Conservation (phyloP, 2,113 vertebrate species). For the Uria lomvia region DNA sequence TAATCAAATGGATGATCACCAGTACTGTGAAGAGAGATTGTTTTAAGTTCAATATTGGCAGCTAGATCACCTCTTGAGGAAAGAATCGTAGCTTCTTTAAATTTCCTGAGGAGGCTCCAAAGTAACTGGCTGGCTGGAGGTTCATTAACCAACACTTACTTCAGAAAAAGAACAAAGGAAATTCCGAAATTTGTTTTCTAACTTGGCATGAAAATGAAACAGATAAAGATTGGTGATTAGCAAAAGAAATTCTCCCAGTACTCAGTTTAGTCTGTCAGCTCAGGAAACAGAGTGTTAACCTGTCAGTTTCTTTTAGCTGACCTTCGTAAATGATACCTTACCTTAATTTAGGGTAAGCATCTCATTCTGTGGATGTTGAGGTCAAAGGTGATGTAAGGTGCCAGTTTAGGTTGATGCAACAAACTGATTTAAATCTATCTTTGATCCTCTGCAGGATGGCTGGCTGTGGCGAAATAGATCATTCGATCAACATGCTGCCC, state of each 20-base stretch:
- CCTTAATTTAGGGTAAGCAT: neutral
- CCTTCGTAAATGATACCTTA: neutral
- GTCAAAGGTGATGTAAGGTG: neutral
- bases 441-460: conserved; percentile 83
- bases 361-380: neutral
- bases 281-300: neutral
- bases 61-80: neutral
- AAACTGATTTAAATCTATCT: neutral
- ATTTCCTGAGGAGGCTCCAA: neutral
- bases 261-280: neutral
- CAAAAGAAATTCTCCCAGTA: neutral
- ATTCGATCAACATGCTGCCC: conserved; percentile 80
- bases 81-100: neutral
- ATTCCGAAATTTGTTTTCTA: neutral
- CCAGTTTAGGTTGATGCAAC: neutral
- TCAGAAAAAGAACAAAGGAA: neutral
- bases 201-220: neutral
- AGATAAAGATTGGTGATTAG: neutral
- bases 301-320: neutral
- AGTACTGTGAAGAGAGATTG: neutral
- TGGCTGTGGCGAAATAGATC: conserved; percentile 85
- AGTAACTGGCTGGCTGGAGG: neutral
- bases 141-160: neutral
- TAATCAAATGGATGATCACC: neutral
- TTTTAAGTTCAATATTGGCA: neutral